Evolutionary conservation across 2,888 invertebrate genomes (phyloP), one percentile per base, ranked within the genome.

Genomic region (Dryococelus australis): DNA sequence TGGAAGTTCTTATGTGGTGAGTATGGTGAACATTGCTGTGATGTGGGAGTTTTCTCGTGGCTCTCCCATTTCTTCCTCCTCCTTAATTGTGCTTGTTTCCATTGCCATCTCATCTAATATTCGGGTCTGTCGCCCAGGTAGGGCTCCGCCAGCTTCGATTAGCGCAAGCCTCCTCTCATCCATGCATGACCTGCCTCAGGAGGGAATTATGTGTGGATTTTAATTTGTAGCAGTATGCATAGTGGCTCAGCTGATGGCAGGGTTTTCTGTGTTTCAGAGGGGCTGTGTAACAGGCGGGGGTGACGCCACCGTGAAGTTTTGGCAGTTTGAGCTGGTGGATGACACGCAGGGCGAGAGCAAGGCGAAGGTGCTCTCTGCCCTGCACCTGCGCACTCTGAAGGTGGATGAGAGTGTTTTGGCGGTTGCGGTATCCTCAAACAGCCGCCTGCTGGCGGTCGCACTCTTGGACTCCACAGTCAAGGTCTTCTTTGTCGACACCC

Each of bases 401-500:
- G 92, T 99, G 88, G 97, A 98, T 89, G 99, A 99, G 91, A 95
- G 95, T 84, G 97, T 99, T 20, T 93, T 98, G 4, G 96, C 97
- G 89, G 96, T 98, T 0, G 95, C 95, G 92, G 95, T 97, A 85
- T 97, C 97, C 90, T 96, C 97, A 0, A 97, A 99, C 92, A 95
- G 95, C 91, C 96, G 96, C 92, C 97, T 98, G 90, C 93, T 99
- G 35, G 98, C 98, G 0, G 97, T 97, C 9, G 97, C 98, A 0
- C 93, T 99, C 9, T 93, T 99, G 84, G 99, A 99, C 93, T 96
- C 96, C 12, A 99, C 99, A 0, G 97, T 99, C 0, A 98, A 98
- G 92, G 96, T 99, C 90, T 99, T 98, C 93, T 99, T 98, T 91
- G 92, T 97, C 85, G 99, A 99, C 91, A 96, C 97, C 0, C 96